A percentile compares a stretch with the other conserved stretches of the same genome.
Evolutionary conservation across 2,113 vertebrate genomes (phyloP).

Genomic region (Osmerus mordax): DNA sequence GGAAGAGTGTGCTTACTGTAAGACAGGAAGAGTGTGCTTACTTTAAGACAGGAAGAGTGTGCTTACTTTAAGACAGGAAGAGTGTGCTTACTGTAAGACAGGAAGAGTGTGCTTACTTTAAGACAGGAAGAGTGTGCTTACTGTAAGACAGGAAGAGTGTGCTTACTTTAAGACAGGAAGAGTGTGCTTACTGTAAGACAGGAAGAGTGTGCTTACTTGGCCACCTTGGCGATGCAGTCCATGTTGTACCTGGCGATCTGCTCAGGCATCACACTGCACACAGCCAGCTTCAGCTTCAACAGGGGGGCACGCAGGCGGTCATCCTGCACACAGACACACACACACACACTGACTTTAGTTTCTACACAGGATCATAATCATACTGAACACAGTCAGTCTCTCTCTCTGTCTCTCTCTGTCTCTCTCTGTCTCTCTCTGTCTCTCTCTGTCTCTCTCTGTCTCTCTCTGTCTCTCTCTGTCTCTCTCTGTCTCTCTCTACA

Average conservation of each 20-base stretch:
- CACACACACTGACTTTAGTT: background rate
- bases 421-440: no score
- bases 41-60: no score
- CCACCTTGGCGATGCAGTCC: constrained; percentile 95
- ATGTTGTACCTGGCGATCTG: constrained; percentile 95
- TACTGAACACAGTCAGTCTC: background rate
- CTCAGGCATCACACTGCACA: constrained; percentile 93
- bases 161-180: no score
- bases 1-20: no score
- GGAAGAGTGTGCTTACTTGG: constrained; percentile 72
- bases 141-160: background rate
- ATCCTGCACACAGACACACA: constrained; percentile 71
- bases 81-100: no score
- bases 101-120: no score
- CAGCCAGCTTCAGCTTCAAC: constrained; percentile 92
- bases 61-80: no score
- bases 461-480: background rate
- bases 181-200: constrained; percentile 55
- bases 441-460: no score
- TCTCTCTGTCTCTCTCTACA: background rate
- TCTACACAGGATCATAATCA: background rate
- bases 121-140: no score
- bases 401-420: background rate
- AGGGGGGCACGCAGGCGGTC: constrained; percentile 88
- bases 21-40: no score